Evolutionary conservation across 2,797 vertebrate genomes (phyloP).

Genomic region (Salmo trutta): DNA sequence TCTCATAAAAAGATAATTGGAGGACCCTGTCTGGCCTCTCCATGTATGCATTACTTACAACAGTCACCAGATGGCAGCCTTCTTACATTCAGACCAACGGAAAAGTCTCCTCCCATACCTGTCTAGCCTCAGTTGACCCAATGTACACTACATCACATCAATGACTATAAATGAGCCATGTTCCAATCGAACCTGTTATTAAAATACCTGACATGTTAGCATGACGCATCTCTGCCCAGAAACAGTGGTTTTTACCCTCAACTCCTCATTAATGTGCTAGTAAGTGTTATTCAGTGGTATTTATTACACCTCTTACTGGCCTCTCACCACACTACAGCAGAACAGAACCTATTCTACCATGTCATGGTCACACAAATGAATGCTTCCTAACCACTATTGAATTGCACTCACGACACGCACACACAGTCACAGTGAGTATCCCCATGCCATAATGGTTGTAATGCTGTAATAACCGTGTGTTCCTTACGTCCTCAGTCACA

Average conservation of each 20-base stretch:
- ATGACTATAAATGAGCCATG: neutral
- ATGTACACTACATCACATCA: neutral
- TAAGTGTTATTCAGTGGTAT: neutral
- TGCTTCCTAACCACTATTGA: neutral
- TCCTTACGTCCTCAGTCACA: neutral
- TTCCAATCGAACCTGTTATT: neutral
- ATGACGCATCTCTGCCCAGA: neutral
- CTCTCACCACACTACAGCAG: neutral
- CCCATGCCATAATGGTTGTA: neutral
- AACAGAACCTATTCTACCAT: neutral
- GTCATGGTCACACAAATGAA: neutral
- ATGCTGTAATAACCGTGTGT: neutral
- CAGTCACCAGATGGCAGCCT: slow-evolving; percentile 29
- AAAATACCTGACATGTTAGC: neutral
- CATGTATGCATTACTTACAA: neutral
- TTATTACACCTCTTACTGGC: neutral
- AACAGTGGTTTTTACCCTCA: neutral
- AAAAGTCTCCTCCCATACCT: neutral
- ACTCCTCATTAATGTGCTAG: slow-evolving; percentile 1
- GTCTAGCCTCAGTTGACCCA: slow-evolving; percentile 23
- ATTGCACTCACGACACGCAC: neutral
- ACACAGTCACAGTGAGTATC: slow-evolving; percentile 1
- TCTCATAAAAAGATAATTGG: neutral
- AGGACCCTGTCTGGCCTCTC: neutral
- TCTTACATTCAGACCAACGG: slow-evolving; percentile 13